Base-by-base conservation (phyloP, 92 coral and sea anemone species). In the Parazoanthus atlanticus region DNA sequence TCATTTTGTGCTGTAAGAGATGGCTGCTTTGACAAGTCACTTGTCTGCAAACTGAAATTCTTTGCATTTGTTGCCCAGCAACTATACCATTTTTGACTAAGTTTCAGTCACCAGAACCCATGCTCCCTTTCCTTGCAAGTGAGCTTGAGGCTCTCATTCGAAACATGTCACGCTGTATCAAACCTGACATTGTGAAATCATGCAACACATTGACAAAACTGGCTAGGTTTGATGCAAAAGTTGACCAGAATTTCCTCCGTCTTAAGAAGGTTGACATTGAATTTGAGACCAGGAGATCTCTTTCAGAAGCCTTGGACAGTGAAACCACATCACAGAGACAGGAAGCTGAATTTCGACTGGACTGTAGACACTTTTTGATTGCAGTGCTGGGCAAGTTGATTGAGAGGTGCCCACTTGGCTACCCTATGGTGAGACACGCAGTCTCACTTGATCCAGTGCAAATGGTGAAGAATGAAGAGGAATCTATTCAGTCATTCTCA, bases 61-160 rank as follows among this genome's bases (percentile, higher is more conserved):
- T 58, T 64, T 81, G 85, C 85, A 52, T 81, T 81, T 81, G 85
- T 81, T n/a, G 47, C 74, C 85, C 85, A 64, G 74, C 85, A 81
- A 58, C 73, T 25, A 32, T 23, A 32, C 71, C 74, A 80, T 78
- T 78, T 78, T 78, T 78, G 82, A 78, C 82, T 11, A 77, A 77
- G 81, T 78, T 78, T 40, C 67, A 78, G 82, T 78, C 85, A 58
- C 49, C 33, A 32, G 74, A 61, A 9, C 74, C 47, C 17, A 17
- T 81, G 75, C 85, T 81, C 32, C 54, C 74, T 64, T 81, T 81
- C 61, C 85, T 81, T 81, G 85, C 85, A 81, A 61, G 56, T 40
- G 74, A 81, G 85, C 85, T 81, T 65, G 74, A 81, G 74, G 74
- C 74, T 81, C 85, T 81, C 85, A 81, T 64, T 81, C 74, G 85